Evolutionary conservation across 2,888 invertebrate species (phyloP), one percentile per base, ranked within the genome.

Genomic region (Drosophila conformis): DNA sequence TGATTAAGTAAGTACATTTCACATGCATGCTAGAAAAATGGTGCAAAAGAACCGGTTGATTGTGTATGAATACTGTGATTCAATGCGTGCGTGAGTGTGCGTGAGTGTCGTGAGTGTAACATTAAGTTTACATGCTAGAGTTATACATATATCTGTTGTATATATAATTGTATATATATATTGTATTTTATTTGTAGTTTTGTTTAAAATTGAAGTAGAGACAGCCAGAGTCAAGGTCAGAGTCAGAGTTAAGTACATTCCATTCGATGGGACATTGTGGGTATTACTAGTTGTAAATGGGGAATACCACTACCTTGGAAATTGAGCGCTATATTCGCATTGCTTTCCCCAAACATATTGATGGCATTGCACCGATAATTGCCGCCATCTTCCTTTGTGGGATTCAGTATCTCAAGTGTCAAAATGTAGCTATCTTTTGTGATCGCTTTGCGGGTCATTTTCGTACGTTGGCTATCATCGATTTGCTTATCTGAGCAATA

Each of bases 311-410:
- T 92, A 98, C 98, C 98, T 97, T 98, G 98, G 95, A 99, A 98
- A 94, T 99, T 99, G 93, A 99, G 97, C 93, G 99, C 98, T 94
- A 99, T 99, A 94, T 99, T 99, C 91, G 99, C 99, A 95, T 99
- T 99, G 95, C 99, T 99, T 95, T 99, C 99, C 94, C 99, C 99
- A 94, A 96, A 97, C 94, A 97, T 96, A 95, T 99, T 99, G 95
- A 98, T 97, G 91, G 99, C 99, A 94, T 99, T 99, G 95, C 99
- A 99, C 93, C 99, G 96, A 95, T 99, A 99, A 94, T 98, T 98
- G 89, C 99, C 99, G 91, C 99, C 99, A 94, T 99, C 99, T 92
- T 97, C 97, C 92, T 97, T 97, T 81, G 97, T 97, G 65, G 99
- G 99, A 94, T 98, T 98, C 93, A 96, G 96, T 92, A 99, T 98